Base-by-base conservation (phyloP, 2,888 invertebrate species). In the Pyrrhia umbra region DNA sequence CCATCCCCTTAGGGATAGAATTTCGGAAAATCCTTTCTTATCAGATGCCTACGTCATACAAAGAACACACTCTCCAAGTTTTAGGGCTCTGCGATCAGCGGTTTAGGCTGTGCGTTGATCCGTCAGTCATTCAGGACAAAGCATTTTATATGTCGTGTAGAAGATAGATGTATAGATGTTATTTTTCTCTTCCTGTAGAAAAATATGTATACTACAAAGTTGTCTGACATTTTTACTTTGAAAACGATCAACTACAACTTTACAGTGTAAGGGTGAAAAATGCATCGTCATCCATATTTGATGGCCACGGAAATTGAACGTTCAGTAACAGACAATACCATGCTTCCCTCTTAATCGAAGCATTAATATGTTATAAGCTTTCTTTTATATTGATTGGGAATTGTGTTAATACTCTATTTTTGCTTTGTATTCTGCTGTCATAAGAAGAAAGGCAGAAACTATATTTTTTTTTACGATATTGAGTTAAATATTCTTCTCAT, bases 301-400 rank as follows among this genome's bases (percentile, higher is more conserved):
- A 76, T 47, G 55, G 34, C 0, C 34, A 27, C 68, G 77, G 76
- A 76, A 76, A 76, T 76, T 73, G 76, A 20, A 65, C 58, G 52
- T 57, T 68, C 13, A 16, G 47, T 15, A 21, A 21, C 52, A 52
- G 49, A 69, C 52, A 57, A 57, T 64, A 16, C n/a, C 30, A 43
- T 8, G 43, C 20, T 39, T 34, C 37, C 37, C 16, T 39, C 30
- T 43, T 54, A 54, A 54, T 49, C n/a, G 34, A 15, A 13, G 9
- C 30, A 54, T 69, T 54, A 54, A 69, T 58, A 69, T 43, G 37
- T 56, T n/a, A 68, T 69, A 23, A 6, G 18, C 8, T 23, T 13
- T 37, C 8, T 55, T 68, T 54, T 54, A 10, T 68, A 45, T 54
- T 40, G 39, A 67, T 40, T 30, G 23, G 23, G 30, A 13, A n/a